A percentile compares a stretch with the other conserved stretches of the same genome.
These are phyloP conservation scores for Ichneumoninae sp. DNA, from an alignment of 2,888 invertebrate species.

Conservation along the genomic window DNA sequence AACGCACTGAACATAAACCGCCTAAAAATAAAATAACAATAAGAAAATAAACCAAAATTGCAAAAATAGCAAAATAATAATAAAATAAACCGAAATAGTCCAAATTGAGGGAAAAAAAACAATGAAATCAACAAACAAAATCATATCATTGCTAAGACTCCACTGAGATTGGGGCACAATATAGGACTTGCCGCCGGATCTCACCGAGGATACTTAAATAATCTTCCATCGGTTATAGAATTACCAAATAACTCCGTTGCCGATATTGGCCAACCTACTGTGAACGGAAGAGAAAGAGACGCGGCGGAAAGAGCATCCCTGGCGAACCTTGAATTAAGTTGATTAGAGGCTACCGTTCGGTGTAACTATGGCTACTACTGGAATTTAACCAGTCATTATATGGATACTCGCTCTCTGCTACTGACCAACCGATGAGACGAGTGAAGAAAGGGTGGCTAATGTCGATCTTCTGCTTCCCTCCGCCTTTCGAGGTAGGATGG, in stretches of 20 bases:
- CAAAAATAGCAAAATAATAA: too few species aligned
- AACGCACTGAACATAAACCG: too few species aligned
- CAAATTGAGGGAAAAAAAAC: slow-evolving; percentile 26
- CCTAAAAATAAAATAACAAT: too few species aligned
- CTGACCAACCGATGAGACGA: slow-evolving; percentile 52
- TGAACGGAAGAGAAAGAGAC: slow-evolving; percentile 9
- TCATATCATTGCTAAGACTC: neutral
- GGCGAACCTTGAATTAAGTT: slow-evolving; percentile 82
- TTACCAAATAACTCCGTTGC: slow-evolving; percentile 81
- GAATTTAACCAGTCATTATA: slow-evolving; percentile 84
- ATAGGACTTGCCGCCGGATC: neutral
- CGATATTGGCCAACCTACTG: slow-evolving; percentile 79
- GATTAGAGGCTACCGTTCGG: slow-evolving; percentile 84
- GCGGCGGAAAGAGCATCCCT: slow-evolving; percentile 59
- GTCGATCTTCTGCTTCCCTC: slow-evolving; percentile 21
- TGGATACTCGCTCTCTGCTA: slow-evolving; percentile 73
- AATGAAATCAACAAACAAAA: slow-evolving; percentile 1
- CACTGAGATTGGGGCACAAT: neutral
- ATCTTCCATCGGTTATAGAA: slow-evolving; percentile 82
- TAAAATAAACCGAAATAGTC: too few species aligned
- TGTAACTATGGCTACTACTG: slow-evolving; percentile 83
- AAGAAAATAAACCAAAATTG: too few species aligned
- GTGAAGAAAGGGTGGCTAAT: slow-evolving; percentile 38
- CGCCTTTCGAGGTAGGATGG: slow-evolving; percentile 15
- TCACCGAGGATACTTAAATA: slow-evolving; percentile 69